phyloP scores from a whole-genome alignment of 2,113 vertebrate species.

The Alethe castanea region DNA sequence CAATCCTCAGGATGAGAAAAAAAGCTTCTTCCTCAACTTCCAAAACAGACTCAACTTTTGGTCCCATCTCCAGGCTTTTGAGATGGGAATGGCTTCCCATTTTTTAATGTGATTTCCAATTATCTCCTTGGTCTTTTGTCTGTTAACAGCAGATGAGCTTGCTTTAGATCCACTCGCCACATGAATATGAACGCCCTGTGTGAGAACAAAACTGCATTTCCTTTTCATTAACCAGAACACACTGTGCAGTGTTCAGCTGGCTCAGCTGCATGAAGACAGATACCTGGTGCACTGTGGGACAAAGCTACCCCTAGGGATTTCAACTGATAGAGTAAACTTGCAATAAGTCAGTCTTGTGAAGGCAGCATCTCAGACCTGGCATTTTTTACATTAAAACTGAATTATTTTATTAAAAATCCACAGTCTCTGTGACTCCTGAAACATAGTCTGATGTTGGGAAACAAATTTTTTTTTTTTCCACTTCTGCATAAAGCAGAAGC shows the following conservation, averaged over 20 bases:
- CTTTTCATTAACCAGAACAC: not conserved
- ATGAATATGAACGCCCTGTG: not conserved
- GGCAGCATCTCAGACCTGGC: not conserved
- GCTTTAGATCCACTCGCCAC: not conserved
- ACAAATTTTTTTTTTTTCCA: not conserved
- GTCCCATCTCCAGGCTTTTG: not conserved
- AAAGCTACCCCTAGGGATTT: not conserved
- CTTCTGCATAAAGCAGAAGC: not conserved
- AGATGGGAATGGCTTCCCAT: not conserved
- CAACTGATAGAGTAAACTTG: not conserved
- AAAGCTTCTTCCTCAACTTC: not conserved
- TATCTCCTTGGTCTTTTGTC: not conserved
- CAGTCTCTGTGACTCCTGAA: rapidly evolving
- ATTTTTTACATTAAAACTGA: not conserved
- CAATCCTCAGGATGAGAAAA: not conserved
- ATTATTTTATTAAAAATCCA: not conserved
- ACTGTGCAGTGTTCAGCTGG: not conserved
- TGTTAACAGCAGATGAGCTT: not conserved
- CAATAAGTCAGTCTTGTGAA: not conserved
- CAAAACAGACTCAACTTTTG: not conserved
- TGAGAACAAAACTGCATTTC: not conserved
- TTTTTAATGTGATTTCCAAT: not conserved
- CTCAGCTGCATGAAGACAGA: not conserved
- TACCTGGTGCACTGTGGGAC: not conserved
- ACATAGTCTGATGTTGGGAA: not conserved